These are phyloP conservation scores for Apis mellifera DNA, from an alignment of 1,140 invertebrate genomes.

Conservation along the genomic window Amel_HAv3.1 CM009931.2:8675501-8676000, in stretches of 20 bases:
- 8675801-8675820: neutral
- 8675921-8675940: conserved; percentile 19
- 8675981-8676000: neutral
- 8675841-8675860: conserved; percentile 20
- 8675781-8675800: conserved; percentile 3
- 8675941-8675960: neutral
- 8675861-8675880: neutral
- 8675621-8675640: no score
- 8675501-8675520: no score
- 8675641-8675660: no score
- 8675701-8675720: neutral
- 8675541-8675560: no score
- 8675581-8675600: no score
- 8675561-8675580: no score
- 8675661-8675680: no score
- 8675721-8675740: neutral
- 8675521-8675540: no score
- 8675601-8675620: no score
- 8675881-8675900: conserved; percentile 30
- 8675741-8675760: neutral
- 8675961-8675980: neutral
- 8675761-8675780: conserved; percentile 2
- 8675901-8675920: conserved; percentile 35
- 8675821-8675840: conserved; percentile 16
- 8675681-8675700: neutral